Conservation (phyloP, 2,888 invertebrate species). For the Gisinianus flammeolus region DNA sequence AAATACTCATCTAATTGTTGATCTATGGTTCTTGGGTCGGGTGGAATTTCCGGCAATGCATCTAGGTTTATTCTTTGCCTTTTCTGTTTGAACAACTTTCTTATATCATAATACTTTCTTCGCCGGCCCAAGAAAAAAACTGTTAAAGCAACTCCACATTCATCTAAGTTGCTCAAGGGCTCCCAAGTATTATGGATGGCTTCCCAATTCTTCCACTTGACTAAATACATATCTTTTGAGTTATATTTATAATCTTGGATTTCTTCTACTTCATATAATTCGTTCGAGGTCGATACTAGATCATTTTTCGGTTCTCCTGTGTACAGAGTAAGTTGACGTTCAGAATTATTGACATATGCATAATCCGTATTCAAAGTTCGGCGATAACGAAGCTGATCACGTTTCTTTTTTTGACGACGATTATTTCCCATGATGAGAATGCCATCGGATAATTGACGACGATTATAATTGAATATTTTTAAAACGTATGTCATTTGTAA, state of each 20-base stretch:
- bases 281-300: not conserved
- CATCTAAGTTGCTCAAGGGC: conserved; percentile 8
- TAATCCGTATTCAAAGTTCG: no score
- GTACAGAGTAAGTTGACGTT: no score
- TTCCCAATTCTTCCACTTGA: conserved; percentile 33
- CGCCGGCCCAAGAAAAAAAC: conserved; percentile 28
- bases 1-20: conserved; percentile 11
- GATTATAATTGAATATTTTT: no score
- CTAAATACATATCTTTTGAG: not conserved
- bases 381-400: no score
- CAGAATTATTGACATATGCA: no score
- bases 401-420: no score
- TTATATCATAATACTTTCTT: not conserved
- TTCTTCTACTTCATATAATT: conserved; percentile 20
- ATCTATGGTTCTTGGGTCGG: conserved; percentile 9
- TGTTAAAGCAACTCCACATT: not conserved
- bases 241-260: not conserved
- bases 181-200: conserved; percentile 31
- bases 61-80: not conserved
- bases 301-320: not conserved
- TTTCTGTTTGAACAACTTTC: not conserved
- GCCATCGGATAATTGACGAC: no score
- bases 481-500: no score
- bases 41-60: not conserved
- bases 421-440: no score